phyloP scores from a whole-genome alignment of 2,888 invertebrate species.

The Habroteleia sp. region DNA sequence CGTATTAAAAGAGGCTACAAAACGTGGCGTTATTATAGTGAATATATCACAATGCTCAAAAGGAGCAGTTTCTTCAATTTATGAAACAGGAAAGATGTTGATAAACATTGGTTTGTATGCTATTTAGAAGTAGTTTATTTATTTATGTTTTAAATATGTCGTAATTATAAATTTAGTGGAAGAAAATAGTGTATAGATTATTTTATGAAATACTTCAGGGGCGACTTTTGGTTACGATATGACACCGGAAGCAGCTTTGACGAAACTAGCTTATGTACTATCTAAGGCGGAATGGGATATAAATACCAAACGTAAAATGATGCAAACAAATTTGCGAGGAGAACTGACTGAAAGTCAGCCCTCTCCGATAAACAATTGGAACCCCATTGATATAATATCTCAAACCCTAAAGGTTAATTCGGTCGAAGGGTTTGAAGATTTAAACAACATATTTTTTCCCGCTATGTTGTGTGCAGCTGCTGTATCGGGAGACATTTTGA shows the following conservation, averaged over 20 bases:
- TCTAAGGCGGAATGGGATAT: slow-evolving; percentile 87
- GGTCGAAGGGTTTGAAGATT: slow-evolving; percentile 82
- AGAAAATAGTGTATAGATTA: no score
- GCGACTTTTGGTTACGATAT: slow-evolving; percentile 92
- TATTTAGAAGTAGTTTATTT: no score
- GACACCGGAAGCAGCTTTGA: slow-evolving; percentile 96
- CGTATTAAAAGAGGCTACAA: slow-evolving; percentile 86
- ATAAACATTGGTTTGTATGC: slow-evolving; percentile 71
- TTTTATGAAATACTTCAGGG: no score
- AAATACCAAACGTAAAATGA: slow-evolving; percentile 87
- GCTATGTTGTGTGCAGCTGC: slow-evolving; percentile 87
- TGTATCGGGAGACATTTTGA: slow-evolving; percentile 82
- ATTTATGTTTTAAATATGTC: no score
- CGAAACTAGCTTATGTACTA: slow-evolving; percentile 94
- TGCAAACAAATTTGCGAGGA: slow-evolving; percentile 89
- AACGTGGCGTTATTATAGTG: slow-evolving; percentile 91
- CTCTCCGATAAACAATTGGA: slow-evolving; percentile 79
- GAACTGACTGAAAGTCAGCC: slow-evolving; percentile 85
- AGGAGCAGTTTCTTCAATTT: slow-evolving; percentile 90
- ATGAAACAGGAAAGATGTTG: slow-evolving; percentile 89
- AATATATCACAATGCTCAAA: slow-evolving; percentile 95
- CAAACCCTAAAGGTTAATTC: slow-evolving; percentile 83
- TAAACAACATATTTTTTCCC: slow-evolving; percentile 85
- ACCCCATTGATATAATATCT: slow-evolving; percentile 84
- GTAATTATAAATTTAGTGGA: no score